Evolutionary conservation across 1,140 invertebrate species (phyloP), one percentile per base, ranked within the genome.

Genomic region (Triops cancriformis): DNA sequence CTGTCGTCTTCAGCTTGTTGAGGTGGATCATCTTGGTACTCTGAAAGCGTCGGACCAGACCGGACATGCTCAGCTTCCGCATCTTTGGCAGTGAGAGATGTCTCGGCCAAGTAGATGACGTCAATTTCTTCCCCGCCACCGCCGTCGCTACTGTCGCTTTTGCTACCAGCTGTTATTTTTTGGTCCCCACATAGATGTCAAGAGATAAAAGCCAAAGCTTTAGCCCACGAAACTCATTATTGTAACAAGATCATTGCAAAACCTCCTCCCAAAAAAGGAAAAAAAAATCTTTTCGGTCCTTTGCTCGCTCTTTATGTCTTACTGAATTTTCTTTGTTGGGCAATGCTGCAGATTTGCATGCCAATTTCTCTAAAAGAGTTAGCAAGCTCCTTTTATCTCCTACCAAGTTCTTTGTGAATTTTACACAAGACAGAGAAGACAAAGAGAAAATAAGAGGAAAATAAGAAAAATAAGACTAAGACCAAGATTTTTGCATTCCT

Each of bases 61-160:
- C 18, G 51, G 51, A 64, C 51, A 64, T 14, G 51, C 14, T 23
- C n/a, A 23, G 51, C 5, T n/a, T 64, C 51, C 14, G 51, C 51
- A 64, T 64, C 51, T 23, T 64, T 64, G 51, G 51, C 51, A 64
- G 51, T 64, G 51, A 64, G 51, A 12, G 51, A 64, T 64, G 51
- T 23, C 2, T 64, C 51, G 51, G 51, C 51, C 23, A 64, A 64
- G 23, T 64, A 64, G 18, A 64, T n/a, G 3, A 64, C 51, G 51
- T 64, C 51, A 7, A 64, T 64, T 64, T 64, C 51, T 64, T 64
- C 51, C 23, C 51, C 51, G 51, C 23, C 23, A 18, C 18, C 14
- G 14, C 23, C 51, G 11, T 45, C 18, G 14, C 51, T 37, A 37
- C 51, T 64, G 51, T 64, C n/a, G 18, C 9, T n/a, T 6, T 23